Evolutionary conservation across 2,797 vertebrate species (phyloP), one percentile per base, ranked within the genome.

Genomic region (Trachops cirrhosus): DNA sequence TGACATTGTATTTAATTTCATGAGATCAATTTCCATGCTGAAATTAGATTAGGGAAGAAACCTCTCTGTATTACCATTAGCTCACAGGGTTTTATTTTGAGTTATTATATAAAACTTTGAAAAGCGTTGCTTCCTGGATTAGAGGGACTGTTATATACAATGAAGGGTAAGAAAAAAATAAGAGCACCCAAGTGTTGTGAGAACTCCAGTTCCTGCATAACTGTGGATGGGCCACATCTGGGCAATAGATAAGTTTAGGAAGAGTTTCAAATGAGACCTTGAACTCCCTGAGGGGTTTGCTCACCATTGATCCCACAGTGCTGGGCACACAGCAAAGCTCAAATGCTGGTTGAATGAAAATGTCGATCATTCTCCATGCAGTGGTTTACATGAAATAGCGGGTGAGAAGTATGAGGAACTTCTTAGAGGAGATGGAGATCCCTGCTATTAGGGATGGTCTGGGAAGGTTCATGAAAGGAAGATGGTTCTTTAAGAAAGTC

Each of bases 31-130:
- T 73, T 93, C 79, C 85, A 12, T 79, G 57, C 89, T 95, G 12
- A 78, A 94, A 75, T 91, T 39, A 75, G 75, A 80, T 67, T 75
- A 87, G 54, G 75, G 68, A 84, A 77, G 79, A 93, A 54, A 62
- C 3, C 24, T 54, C 39, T 71, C 11, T 57, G 15, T 59, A 52
- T 26, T 71, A 26, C 46, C 44, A 11, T 86, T 29, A 89, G 11
- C 29, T 32, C 50, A 52, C 70, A 86, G 39, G 34, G 26, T 79
- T 92, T 74, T 86, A 48, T 73, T 82, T 95, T 75, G 52, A 59
- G 22, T 89, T 82, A 37, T 68, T 37, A 79, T 41, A 24, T 24
- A 34, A 64, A 44, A 94, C 18, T n/a, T 78, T 39, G 59, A 67
- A 74, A 93, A 86, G n/a, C 44, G 10, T 74, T 78, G 68, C 24